These are phyloP conservation scores for Anarrhichthys ocellatus DNA, from an alignment of 2,113 vertebrate genomes.

Conservation along the genomic window DNA sequence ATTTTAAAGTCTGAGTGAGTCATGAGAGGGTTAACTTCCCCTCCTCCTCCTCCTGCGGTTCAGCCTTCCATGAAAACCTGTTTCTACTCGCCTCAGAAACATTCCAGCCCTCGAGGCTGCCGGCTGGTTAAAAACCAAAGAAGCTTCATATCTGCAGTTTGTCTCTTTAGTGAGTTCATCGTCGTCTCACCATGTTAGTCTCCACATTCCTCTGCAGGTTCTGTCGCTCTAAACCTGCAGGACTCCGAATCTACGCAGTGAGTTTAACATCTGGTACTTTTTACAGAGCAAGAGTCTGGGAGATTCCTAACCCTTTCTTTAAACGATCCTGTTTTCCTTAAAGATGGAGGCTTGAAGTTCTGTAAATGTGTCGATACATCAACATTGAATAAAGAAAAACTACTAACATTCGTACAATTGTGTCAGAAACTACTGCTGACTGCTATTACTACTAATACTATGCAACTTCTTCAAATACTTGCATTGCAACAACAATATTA, in stretches of 20 bases:
- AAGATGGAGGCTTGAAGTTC: background rate
- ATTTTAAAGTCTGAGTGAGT: background rate
- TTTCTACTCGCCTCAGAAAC: background rate
- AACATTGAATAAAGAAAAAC: no score
- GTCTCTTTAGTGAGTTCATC: background rate
- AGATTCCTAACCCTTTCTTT: no score
- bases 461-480: background rate
- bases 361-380: background rate
- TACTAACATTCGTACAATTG: background rate
- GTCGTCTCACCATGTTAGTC: background rate
- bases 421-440: background rate
- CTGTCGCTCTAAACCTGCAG: background rate
- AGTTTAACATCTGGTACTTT: slow-evolving; percentile 2
- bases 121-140: no score
- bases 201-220: slow-evolving; percentile 8
- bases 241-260: slow-evolving; percentile 1
- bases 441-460: background rate
- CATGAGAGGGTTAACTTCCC: slow-evolving; percentile 8
- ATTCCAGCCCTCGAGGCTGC: background rate
- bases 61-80: slow-evolving; percentile 18
- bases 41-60: background rate
- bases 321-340: background rate
- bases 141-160: background rate
- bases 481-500: background rate
- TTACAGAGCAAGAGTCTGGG: no score